A percentile compares a stretch with the other conserved stretches of the same genome.
Conservation (phyloP, 2,797 vertebrate genomes). For the Acanthurus tractus region DNA sequence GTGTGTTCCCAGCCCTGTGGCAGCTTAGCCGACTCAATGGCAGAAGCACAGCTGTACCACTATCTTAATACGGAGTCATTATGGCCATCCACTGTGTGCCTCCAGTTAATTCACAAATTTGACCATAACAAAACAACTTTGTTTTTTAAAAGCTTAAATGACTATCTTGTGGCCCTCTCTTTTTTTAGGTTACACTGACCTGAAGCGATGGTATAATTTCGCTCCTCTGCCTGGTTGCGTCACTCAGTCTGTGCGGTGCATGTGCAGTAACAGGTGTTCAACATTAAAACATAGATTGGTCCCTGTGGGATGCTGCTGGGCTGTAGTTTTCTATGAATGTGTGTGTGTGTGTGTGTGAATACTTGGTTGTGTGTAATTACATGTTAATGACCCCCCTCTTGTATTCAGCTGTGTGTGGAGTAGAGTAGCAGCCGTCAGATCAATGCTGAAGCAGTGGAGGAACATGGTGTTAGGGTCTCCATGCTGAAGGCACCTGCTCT, state of each 20-base stretch:
- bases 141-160: conserved; percentile 51
- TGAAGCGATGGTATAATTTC: conserved; percentile 55
- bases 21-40: conserved; percentile 77
- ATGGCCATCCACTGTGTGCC: conserved; percentile 74
- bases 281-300: conserved; percentile 77
- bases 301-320: conserved; percentile 70
- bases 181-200: conserved; percentile 61
- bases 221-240: conserved; percentile 32
- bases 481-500: conserved; percentile 62
- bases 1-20: conserved; percentile 75
- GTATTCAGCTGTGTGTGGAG: conserved; percentile 64
- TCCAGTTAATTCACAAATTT: conserved; percentile 83
- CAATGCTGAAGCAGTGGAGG: conserved; percentile 43
- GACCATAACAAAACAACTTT: conserved; percentile 71
- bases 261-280: conserved; percentile 74
- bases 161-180: conserved; percentile 40
- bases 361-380: conserved; percentile 64
- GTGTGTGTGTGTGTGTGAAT: conserved; percentile 18
- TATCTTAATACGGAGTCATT: conserved; percentile 84
- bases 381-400: conserved; percentile 74
- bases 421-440: conserved; percentile 57
- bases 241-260: conserved; percentile 31
- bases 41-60: conserved; percentile 82
- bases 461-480: conserved; percentile 57
- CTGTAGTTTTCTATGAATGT: conserved; percentile 22